phyloP scores from a whole-genome alignment of 2,888 invertebrate species.

The Andrena bicolor region DNA sequence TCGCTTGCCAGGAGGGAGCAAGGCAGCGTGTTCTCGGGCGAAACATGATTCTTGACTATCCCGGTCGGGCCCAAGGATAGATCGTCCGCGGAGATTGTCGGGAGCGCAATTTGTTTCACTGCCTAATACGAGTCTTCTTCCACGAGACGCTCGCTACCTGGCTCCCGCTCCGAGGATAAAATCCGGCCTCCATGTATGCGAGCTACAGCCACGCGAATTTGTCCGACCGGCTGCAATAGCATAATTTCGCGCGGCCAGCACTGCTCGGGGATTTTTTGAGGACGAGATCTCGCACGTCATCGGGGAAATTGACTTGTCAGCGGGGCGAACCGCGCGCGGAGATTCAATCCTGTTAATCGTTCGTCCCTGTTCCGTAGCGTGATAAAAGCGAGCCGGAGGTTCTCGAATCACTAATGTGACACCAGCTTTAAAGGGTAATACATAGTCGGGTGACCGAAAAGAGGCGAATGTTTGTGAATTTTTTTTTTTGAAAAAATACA shows the following conservation, averaged over 20 bases:
- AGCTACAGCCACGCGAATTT: constrained; percentile 57
- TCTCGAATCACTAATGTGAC: neutral
- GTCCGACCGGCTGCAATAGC: constrained; percentile 53
- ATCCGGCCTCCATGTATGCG: constrained; percentile 59
- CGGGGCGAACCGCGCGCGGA: neutral
- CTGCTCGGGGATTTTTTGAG: neutral
- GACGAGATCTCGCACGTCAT: neutral
- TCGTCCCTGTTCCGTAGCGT: too few species aligned
- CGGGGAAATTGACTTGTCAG: neutral
- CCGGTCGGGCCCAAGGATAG: constrained; percentile 74
- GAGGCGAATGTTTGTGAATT: too few species aligned
- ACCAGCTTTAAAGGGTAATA: neutral
- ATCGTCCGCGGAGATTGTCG: constrained; percentile 76
- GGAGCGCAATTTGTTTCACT: constrained; percentile 77
- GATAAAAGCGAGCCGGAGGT: neutral
- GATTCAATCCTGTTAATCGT: neutral
- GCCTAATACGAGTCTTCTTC: constrained; percentile 78
- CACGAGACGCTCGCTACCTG: constrained; percentile 72
- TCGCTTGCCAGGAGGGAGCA: constrained; percentile 28
- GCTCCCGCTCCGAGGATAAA: constrained; percentile 62
- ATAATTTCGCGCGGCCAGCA: constrained; percentile 39
- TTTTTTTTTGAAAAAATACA: too few species aligned
- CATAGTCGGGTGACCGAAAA: too few species aligned
- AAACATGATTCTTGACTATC: constrained; percentile 79
- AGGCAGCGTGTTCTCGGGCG: constrained; percentile 63